Conservation (phyloP, 2,888 invertebrate genomes). For the Luperina testacea region DNA sequence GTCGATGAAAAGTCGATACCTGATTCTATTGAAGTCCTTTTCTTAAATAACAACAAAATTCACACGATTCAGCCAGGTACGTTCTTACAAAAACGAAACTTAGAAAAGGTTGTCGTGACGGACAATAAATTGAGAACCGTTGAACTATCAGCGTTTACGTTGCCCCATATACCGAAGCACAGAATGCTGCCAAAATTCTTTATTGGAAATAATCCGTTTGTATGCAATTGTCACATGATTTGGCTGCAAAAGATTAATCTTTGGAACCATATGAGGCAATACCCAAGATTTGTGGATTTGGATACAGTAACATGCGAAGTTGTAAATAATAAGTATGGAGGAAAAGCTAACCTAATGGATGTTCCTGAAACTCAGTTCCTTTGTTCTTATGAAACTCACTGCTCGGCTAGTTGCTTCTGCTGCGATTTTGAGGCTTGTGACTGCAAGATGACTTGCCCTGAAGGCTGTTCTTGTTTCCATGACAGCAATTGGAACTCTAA, state of each 20-base stretch:
- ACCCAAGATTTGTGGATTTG: constrained; percentile 94
- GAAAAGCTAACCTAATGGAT: constrained; percentile 92
- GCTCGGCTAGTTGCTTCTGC: constrained; percentile 95
- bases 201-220: constrained; percentile 95
- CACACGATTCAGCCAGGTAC: constrained; percentile 93
- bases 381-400: constrained; percentile 95
- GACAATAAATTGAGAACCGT: constrained; percentile 93
- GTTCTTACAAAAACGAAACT: constrained; percentile 92
- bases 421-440: constrained; percentile 97
- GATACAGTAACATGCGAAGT: constrained; percentile 94
- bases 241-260: constrained; percentile 95
- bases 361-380: constrained; percentile 94
- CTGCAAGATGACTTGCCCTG: constrained; percentile 96
- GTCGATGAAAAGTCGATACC: constrained; percentile 93
- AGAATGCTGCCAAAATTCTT: constrained; percentile 94
- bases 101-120: constrained; percentile 94
- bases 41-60: constrained; percentile 94
- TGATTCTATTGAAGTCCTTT: constrained; percentile 93
- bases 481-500: constrained; percentile 96
- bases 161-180: constrained; percentile 92
- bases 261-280: constrained; percentile 93
- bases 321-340: constrained; percentile 92
- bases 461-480: constrained; percentile 95
- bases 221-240: constrained; percentile 96
- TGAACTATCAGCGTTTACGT: constrained; percentile 93